These are phyloP conservation scores for Takifugu rubripes DNA, from an alignment of 2,797 vertebrate species.

Conservation along the genomic window DNA sequence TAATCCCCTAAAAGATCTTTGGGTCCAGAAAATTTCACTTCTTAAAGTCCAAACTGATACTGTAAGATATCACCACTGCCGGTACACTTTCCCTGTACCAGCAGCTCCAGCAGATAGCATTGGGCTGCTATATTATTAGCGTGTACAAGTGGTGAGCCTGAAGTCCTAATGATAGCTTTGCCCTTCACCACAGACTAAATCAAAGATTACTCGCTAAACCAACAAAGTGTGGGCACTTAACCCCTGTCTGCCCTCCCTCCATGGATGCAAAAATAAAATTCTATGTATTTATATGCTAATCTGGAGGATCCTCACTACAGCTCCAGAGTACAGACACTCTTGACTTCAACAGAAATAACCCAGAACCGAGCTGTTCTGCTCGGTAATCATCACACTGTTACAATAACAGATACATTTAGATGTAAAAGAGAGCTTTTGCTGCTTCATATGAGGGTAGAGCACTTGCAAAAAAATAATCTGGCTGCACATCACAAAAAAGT, in stretches of 20 bases:
- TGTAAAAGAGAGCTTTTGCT: too few relatives aligned
- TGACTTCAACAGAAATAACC: constrained; percentile 1
- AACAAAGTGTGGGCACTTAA: constrained; percentile 68
- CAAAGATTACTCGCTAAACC: constrained; percentile 69
- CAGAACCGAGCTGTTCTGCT: too few relatives aligned
- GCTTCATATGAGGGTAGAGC: too few relatives aligned
- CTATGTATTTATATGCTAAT: constrained; percentile 71
- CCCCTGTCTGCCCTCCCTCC: constrained; percentile 54
- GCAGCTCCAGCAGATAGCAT: constrained; percentile 18
- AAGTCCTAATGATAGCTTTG: constrained; percentile 71
- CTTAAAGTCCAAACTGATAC: too few relatives aligned
- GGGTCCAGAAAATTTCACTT: too few relatives aligned
- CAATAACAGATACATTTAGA: too few relatives aligned
- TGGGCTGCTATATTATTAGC: constrained; percentile 39
- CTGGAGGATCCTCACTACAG: constrained; percentile 45
- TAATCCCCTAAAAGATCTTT: too few relatives aligned
- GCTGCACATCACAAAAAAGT: not conserved
- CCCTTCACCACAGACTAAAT: constrained; percentile 67
- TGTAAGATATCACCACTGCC: too few relatives aligned
- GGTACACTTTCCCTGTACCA: too few relatives aligned
- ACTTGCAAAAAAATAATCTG: too few relatives aligned
- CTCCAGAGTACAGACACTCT: constrained; percentile 30
- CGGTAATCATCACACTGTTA: too few relatives aligned
- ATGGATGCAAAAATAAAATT: constrained; percentile 47
- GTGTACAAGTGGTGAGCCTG: constrained; percentile 50